Percentiles rank a stretch among this genome's conserved stretches.
Conservation (phyloP, 2,888 invertebrate species). For the Galeruca laticollis region DNA sequence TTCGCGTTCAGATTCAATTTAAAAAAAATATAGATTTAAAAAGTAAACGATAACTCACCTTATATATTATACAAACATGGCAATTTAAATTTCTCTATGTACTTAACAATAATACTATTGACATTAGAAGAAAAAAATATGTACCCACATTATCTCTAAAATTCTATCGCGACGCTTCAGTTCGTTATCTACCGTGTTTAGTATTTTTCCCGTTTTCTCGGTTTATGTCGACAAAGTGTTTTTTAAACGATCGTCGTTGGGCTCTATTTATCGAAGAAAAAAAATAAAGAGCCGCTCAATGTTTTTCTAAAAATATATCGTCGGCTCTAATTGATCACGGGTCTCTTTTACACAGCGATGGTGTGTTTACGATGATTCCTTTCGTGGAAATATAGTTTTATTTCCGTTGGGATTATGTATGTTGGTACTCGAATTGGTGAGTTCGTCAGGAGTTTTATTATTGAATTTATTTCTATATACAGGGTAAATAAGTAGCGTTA, state of each 20-base stretch:
- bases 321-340: conserved; percentile 14
- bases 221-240: conserved; percentile 1
- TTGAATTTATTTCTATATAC: too few species aligned
- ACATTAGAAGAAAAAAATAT: neutral
- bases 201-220: neutral
- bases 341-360: too few species aligned
- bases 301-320: conserved; percentile 5
- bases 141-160: neutral
- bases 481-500: too few species aligned
- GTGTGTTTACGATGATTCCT: neutral
- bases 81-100: neutral
- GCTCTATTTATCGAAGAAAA: conserved; percentile 5
- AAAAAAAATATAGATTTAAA: conserved; percentile 9
- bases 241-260: conserved; percentile 16
- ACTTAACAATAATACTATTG: neutral
- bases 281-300: conserved; percentile 13
- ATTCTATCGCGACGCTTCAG: neutral
- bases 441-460: too few species aligned
- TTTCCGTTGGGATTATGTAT: neutral
- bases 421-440: neutral
- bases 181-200: neutral
- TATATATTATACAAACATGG: neutral
- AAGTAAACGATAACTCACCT: conserved; percentile 9
- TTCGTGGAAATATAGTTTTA: neutral
- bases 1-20: neutral